Evolutionary conservation across 2,888 invertebrate species (phyloP).

Genomic region (Craniophora ligustri): DNA sequence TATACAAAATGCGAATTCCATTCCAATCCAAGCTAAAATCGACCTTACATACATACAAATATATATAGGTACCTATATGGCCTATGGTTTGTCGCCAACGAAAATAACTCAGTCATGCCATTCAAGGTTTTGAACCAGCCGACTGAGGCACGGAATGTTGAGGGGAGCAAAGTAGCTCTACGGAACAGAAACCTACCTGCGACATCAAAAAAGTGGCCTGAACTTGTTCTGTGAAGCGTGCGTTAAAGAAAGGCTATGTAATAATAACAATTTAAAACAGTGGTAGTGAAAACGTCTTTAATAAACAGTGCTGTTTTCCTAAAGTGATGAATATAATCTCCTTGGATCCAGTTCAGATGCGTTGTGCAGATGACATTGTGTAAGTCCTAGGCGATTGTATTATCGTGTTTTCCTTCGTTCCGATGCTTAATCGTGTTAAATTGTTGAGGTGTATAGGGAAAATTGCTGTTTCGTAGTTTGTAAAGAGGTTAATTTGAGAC

Average conservation of each 20-base stretch:
- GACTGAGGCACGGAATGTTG: conserved; percentile 24
- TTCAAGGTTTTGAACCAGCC: conserved; percentile 39
- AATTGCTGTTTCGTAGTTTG: conserved; percentile 2
- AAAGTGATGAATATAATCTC: conserved; percentile 11
- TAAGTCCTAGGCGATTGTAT: conserved; percentile 35
- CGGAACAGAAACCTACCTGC: too few relatives aligned
- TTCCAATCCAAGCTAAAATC: conserved; percentile 14
- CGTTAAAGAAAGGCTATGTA: not conserved
- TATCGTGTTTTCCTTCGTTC: not conserved
- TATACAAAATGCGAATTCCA: conserved; percentile 10
- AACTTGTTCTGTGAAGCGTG: too few relatives aligned
- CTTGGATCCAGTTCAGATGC: conserved; percentile 21
- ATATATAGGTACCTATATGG: conserved; percentile 20
- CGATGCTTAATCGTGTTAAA: not conserved
- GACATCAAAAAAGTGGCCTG: too few relatives aligned
- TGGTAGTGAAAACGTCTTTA: not conserved
- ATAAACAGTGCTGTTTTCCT: not conserved
- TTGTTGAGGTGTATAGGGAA: conserved; percentile 15
- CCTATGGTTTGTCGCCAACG: conserved; percentile 38
- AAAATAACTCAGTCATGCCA: conserved; percentile 41
- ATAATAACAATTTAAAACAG: conserved; percentile 9
- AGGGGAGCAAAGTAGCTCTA: not conserved
- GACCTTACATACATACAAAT: conserved; percentile 13
- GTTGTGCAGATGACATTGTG: conserved; percentile 17
- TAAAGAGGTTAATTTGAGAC: conserved; percentile 15